Evolutionary conservation across 2,888 invertebrate genomes (phyloP).

Genomic region (Drosophila stalkeri): DNA sequence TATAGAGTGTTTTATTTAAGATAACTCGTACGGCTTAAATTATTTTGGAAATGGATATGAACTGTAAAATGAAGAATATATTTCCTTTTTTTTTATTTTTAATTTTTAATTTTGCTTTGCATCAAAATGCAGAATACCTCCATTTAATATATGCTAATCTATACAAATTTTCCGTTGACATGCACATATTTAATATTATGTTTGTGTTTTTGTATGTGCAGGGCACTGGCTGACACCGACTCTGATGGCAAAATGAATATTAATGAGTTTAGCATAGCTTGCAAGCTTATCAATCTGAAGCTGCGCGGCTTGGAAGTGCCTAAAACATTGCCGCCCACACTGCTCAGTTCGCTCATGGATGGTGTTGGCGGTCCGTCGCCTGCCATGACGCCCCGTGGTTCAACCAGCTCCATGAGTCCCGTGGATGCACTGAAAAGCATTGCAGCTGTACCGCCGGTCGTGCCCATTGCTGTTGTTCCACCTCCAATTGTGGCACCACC

Average conservation of each 20-base stretch:
- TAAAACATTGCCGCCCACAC: slow-evolving; percentile 91
- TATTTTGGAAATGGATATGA: too few relatives aligned
- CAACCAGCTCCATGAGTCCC: slow-evolving; percentile 82
- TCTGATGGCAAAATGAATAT: slow-evolving; percentile 98
- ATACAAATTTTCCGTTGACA: not conserved
- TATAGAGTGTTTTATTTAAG: not conserved
- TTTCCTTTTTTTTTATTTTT: too few relatives aligned
- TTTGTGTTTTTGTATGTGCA: slow-evolving; percentile 72
- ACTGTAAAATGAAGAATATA: too few relatives aligned
- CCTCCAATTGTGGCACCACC: slow-evolving; percentile 47
- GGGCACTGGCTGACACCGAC: slow-evolving; percentile 97
- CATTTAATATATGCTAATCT: not conserved
- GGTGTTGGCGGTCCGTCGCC: slow-evolving; percentile 83
- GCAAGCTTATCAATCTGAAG: slow-evolving; percentile 97
- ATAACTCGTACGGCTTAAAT: too few relatives aligned
- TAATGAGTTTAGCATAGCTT: slow-evolving; percentile 98
- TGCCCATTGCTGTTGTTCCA: slow-evolving; percentile 41
- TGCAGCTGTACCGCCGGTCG: slow-evolving; percentile 47
- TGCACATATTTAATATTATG: slow-evolving; percentile 24
- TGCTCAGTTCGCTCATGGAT: slow-evolving; percentile 88
- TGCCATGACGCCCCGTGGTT: slow-evolving; percentile 82
- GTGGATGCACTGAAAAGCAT: slow-evolving; percentile 81
- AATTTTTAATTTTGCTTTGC: not conserved
- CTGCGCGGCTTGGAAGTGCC: slow-evolving; percentile 96
- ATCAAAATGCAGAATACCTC: not conserved